Conservation (phyloP, 2,113 vertebrate genomes). For the Amia ocellicauda region DNA sequence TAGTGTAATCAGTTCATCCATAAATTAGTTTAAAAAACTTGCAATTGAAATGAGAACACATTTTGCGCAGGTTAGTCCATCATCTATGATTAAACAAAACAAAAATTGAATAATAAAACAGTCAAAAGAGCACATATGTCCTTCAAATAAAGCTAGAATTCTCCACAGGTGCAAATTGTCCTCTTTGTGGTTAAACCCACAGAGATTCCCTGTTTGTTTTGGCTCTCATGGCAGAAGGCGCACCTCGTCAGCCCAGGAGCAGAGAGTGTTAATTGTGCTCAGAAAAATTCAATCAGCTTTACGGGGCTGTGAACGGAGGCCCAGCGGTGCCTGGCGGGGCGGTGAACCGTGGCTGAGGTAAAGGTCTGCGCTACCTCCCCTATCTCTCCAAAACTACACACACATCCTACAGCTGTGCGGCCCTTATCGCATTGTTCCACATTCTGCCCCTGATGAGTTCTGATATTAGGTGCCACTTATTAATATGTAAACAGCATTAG, state of each 20-base stretch:
- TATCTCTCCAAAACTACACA: background rate
- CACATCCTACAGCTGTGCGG: background rate
- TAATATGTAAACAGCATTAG: background rate
- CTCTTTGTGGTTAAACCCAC: background rate
- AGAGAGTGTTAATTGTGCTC: constrained; percentile 1
- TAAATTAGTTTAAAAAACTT: too few relatives aligned
- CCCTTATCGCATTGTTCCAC: background rate
- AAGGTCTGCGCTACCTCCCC: background rate
- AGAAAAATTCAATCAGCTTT: background rate
- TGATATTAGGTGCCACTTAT: background rate
- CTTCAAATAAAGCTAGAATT: too few relatives aligned
- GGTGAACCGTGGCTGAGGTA: background rate
- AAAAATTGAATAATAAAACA: too few relatives aligned
- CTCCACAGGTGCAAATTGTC: too few relatives aligned
- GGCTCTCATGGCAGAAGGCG: background rate
- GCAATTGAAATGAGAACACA: too few relatives aligned
- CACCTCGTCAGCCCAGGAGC: background rate
- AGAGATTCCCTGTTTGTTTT: background rate
- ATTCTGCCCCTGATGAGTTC: background rate
- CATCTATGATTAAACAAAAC: too few relatives aligned
- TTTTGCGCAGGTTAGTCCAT: too few relatives aligned
- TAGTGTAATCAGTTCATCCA: too few relatives aligned
- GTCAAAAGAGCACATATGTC: too few relatives aligned
- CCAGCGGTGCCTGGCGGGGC: background rate
- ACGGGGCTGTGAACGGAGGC: background rate